Conservation (phyloP, 2,888 invertebrate species). For the Didymodactylos carnosus region DNA sequence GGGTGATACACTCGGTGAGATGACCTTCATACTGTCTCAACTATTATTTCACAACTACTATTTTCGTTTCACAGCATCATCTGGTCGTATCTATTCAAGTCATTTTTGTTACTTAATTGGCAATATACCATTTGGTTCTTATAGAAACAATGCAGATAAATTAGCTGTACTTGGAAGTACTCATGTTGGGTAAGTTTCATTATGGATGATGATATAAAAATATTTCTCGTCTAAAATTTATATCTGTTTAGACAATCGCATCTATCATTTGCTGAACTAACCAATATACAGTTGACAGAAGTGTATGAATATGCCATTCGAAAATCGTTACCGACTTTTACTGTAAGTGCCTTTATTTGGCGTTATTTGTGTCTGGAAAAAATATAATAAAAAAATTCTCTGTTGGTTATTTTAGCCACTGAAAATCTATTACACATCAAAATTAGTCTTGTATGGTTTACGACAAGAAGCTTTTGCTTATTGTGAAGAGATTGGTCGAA, state of each 20-base stretch:
- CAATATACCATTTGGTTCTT: constrained; percentile 45
- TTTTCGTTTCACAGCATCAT: constrained; percentile 29
- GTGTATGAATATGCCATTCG: constrained; percentile 65
- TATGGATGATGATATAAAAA: background rate
- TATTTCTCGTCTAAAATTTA: constrained; percentile 20
- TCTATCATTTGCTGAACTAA: constrained; percentile 47
- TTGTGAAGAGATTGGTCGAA: background rate
- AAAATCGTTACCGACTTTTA: background rate
- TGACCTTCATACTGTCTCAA: background rate
- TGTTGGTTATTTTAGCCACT: background rate
- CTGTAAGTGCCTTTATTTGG: background rate
- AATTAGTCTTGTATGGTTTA: background rate
- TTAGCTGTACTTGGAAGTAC: constrained; percentile 60
- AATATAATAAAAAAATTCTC: background rate
- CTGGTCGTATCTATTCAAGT: constrained; percentile 66
- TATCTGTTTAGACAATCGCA: constrained; percentile 2
- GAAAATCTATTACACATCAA: background rate
- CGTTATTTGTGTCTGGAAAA: too few relatives aligned
- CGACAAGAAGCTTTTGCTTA: background rate
- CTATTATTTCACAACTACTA: background rate
- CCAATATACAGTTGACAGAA: constrained; percentile 77
- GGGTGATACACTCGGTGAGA: constrained; percentile 39
- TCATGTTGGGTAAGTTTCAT: constrained; percentile 31
- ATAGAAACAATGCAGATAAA: constrained; percentile 42
- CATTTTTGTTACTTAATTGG: constrained; percentile 88